Evolutionary conservation across 2,888 invertebrate species (phyloP), one percentile per base, ranked within the genome.

Genomic region (Drosophila rubida): DNA sequence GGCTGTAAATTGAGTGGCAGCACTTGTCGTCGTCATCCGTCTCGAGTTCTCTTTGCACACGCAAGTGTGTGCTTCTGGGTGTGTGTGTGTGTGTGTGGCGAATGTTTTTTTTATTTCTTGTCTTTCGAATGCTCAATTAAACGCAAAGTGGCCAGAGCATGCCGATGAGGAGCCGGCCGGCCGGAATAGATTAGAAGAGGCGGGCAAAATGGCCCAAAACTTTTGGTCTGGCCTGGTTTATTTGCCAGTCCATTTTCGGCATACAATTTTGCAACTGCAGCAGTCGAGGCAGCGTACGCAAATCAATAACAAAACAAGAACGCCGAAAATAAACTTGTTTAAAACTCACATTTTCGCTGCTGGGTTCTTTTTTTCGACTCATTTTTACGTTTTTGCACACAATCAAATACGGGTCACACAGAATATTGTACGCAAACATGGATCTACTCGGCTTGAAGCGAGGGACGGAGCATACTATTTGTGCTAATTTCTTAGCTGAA

Each of bases 1-100:
- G 83, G 32, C 59, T 63, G 66, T 66, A 76, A 82, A 81, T 87
- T 87, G 87, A 83, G 87, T 83, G 82, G 79, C 85, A 85, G 82
- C 82, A 79, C 85, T 86, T 83, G 80, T 84, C 55, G 64, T 71
- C 70, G 69, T 79, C 73, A 80, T 72, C 7, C 59, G 65, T 69
- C 67, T 77, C 48, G 32, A 77, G 77, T 49, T 64, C 27, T 64
- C 50, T 58, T 25, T n/a, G 32, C 61, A 55, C 35, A 14, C 35
- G 13, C n/a, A 32, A 32, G 45, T 44, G 37, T 54, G 7, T 59
- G 11, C 14, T 53, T 16, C 7, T 35, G n/a, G 27, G 35, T 48
- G 35, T 44, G 16, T 66, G n/a, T 35, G 35, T 48, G 35, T 44
- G 16, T 66, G 16, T 39, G 23, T 30, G 19, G 41, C n/a, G 32